Base-by-base conservation (phyloP, 2,113 vertebrate genomes). In the Ictalurus furcatus region DNA sequence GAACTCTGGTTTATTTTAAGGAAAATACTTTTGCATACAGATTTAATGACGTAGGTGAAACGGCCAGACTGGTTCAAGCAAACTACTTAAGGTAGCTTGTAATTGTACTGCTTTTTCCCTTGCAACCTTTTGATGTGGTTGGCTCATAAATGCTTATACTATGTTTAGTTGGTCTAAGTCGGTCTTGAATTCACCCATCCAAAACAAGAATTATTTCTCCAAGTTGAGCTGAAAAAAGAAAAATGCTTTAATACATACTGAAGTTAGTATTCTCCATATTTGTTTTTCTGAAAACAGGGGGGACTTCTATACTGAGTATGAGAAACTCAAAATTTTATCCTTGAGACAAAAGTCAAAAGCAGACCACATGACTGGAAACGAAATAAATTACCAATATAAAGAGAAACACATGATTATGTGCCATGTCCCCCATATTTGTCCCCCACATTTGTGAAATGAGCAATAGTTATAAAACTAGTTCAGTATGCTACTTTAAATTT, bases 51-150 rank as follows among this genome's bases (percentile, higher is more conserved):
- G 59, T 63, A 58, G 56, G 63, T 58, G 59, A 88, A 88, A 88
- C 19, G 25, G 76, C 37, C 14, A 80, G 59, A 48, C 81, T 85
- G 44, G 58, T 86, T 87, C 67, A 37, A 86, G 34, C 52, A 69
- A 69, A 88, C 79, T 71, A 63, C 48, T 88, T 59, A 54, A 88
- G 76, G 78, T 69, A 61, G 48, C 67, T 37, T 91, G 78, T 90
- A 86, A 88, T 90, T 90, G 86, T 73, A 30, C 76, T 86, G 65
- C 69, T 23, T 23, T 71, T 34, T 61, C 59, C 21, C 21, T 61
- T 61, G 59, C 52, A 23, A 1, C 19, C 5, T 52, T 88, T 90
- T 91, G 84, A 86, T 91, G 84, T 90, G 78, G 87, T 67, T 85
- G 59, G 69, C 85, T 84, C 87, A 59, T 87, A 79, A 83, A 90